A percentile compares a stretch with the other conserved stretches of the same genome.
phyloP scores from a whole-genome alignment of 2,888 invertebrate species.

The Leptopterna dolabrata region DNA sequence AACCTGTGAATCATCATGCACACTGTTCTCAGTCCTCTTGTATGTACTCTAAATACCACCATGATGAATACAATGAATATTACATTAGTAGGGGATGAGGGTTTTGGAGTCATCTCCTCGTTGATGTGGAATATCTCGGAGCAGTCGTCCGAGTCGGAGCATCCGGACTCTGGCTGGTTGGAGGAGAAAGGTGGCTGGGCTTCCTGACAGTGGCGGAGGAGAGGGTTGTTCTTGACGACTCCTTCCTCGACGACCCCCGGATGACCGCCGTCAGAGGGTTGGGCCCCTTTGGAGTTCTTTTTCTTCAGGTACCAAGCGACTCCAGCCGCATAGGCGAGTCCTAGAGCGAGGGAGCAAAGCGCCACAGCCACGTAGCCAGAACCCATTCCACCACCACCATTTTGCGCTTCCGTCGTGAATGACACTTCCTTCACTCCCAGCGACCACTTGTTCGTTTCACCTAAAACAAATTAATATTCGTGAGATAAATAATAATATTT shows the following conservation, averaged over 20 bases:
- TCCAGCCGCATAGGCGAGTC: conserved; percentile 86
- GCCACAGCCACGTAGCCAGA: conserved; percentile 87
- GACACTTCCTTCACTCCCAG: conserved; percentile 79
- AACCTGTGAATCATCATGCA: no score
- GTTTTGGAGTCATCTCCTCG: conserved; percentile 7
- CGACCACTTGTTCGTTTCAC: conserved; percentile 43
- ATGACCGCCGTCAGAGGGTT: conserved; percentile 16
- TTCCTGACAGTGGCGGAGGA: conserved; percentile 71
- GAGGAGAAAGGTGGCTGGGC: conserved; percentile 64
- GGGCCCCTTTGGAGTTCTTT: conserved; percentile 46
- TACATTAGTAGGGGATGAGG: conserved; percentile 24
- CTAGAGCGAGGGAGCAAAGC: conserved; percentile 84
- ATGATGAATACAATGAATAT: neutral
- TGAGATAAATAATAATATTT: no score
- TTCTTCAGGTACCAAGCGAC: conserved; percentile 76
- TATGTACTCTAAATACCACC: neutral
- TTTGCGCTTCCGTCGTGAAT: conserved; percentile 71
- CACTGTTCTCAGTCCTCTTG: no score
- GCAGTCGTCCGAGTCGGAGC: conserved; percentile 74
- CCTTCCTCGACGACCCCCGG: conserved; percentile 70
- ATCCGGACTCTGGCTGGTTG: conserved; percentile 68
- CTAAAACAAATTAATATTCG: conserved; percentile 41
- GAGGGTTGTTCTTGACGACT: conserved; percentile 82
- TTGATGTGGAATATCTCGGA: conserved; percentile 56
- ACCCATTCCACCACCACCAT: conserved; percentile 65